Conservation (phyloP, 2,888 invertebrate species). For the Scelioninae gen. 2 region DNA sequence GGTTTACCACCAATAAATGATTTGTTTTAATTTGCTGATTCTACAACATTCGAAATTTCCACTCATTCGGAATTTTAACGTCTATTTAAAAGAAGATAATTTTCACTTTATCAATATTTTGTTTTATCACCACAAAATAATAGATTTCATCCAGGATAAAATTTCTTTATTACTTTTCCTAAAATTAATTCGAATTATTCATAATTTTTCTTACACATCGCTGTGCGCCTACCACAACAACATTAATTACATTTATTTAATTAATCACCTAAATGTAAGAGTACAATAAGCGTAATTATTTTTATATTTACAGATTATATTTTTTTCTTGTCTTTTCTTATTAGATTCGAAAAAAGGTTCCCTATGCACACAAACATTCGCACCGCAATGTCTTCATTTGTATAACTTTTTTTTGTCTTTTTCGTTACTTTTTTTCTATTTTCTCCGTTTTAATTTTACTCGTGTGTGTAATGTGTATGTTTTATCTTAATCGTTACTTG, state of each 20-base stretch:
- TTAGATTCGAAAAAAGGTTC: slow-evolving; percentile 67
- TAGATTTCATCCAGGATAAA: slow-evolving; percentile 72
- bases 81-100: background rate
- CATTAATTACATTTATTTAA: slow-evolving; percentile 75
- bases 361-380: slow-evolving; percentile 64
- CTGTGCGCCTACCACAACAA: slow-evolving; percentile 75
- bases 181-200: slow-evolving; percentile 73
- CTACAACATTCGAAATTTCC: background rate
- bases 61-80: too few relatives aligned
- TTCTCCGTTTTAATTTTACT: slow-evolving; percentile 51
- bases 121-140: slow-evolving; percentile 41
- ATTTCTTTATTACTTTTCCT: slow-evolving; percentile 74
- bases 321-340: slow-evolving; percentile 65
- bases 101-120: background rate
- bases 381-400: slow-evolving; percentile 62
- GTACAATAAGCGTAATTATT: slow-evolving; percentile 75
- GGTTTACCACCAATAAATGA: slow-evolving; percentile 16
- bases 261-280: slow-evolving; percentile 75
- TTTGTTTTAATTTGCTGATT: slow-evolving; percentile 1
- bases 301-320: slow-evolving; percentile 73
- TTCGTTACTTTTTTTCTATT: slow-evolving; percentile 44
- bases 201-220: slow-evolving; percentile 73
- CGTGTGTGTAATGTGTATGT: slow-evolving; percentile 39
- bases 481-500: slow-evolving; percentile 60
- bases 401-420: slow-evolving; percentile 55